These are phyloP conservation scores for Atherix ibis DNA, from an alignment of 2,888 invertebrate genomes.

Conservation along the genomic window DNA sequence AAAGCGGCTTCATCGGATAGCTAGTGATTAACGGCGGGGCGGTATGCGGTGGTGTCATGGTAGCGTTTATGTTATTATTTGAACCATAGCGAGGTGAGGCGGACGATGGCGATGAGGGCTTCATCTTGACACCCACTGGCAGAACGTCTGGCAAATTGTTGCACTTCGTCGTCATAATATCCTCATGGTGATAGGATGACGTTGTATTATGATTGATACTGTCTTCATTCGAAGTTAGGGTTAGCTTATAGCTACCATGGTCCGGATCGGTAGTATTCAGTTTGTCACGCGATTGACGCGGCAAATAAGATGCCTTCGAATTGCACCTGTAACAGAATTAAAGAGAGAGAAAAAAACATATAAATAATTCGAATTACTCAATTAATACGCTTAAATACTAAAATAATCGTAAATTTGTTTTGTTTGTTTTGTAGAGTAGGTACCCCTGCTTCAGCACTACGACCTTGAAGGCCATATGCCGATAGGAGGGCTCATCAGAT, in stretches of 20 bases:
- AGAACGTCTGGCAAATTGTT: conserved; percentile 39
- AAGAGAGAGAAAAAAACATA: conserved; percentile 3
- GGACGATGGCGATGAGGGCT: conserved; percentile 19
- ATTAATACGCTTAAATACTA: too few species aligned
- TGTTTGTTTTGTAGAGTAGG: too few species aligned
- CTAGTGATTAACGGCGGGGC: conserved; percentile 18
- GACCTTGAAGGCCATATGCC: too few species aligned
- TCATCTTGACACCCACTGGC: conserved; percentile 38
- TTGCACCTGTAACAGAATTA: conserved; percentile 45
- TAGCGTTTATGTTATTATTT: conserved; percentile 22
- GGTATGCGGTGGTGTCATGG: conserved; percentile 14
- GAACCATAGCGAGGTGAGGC: conserved; percentile 25
- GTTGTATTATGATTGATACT: conserved; percentile 18
- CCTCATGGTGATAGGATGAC: conserved; percentile 13
- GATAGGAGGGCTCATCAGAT: too few species aligned
- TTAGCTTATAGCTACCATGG: conserved; percentile 58
- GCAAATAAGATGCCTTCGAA: conserved; percentile 61
- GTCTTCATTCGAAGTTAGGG: conserved; percentile 49
- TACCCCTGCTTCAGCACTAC: too few species aligned
- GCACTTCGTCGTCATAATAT: conserved; percentile 16
- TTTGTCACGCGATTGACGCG: conserved; percentile 47
- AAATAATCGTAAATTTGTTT: too few species aligned
- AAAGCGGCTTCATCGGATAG: conserved; percentile 19
- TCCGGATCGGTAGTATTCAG: conserved; percentile 45
- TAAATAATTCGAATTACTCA: too few species aligned